These are phyloP conservation scores for Diacarnus erythraeanus DNA, from an alignment of 37 sponge, comb jelly and placozoan species.

Conservation along the genomic window DNA sequence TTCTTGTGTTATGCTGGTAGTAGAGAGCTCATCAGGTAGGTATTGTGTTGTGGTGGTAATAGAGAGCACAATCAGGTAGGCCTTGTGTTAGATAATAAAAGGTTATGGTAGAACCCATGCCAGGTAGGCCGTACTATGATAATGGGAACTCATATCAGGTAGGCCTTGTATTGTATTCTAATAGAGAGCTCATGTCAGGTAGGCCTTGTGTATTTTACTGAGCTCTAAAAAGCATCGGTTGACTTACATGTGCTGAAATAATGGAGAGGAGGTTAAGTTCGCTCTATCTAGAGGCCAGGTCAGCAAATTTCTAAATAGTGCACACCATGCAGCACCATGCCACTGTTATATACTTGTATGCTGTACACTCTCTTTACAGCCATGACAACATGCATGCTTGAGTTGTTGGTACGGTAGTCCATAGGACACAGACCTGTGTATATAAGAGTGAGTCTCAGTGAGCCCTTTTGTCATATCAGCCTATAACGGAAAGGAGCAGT, in stretches of 20 bases:
- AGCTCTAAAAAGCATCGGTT: not conserved
- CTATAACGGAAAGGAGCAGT: too few species aligned
- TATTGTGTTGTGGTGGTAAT: too few species aligned
- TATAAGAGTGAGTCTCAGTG: slow-evolving; percentile 9
- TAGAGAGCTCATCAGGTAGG: too few species aligned
- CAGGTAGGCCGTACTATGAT: too few species aligned
- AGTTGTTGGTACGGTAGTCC: not conserved
- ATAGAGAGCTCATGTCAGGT: not conserved
- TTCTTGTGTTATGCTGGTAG: too few species aligned
- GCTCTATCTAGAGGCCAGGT: slow-evolving; percentile 4
- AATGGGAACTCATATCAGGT: too few species aligned
- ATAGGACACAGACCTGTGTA: not conserved
- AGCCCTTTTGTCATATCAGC: too few species aligned
- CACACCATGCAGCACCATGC: not conserved
- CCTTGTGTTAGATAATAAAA: too few species aligned
- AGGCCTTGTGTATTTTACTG: slow-evolving; percentile 7
- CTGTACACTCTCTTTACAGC: not conserved
- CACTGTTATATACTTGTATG: not conserved
- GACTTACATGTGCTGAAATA: not conserved
- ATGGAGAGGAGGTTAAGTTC: not conserved
- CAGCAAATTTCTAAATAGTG: not conserved
- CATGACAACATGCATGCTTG: slow-evolving; percentile 7
- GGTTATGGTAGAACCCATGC: too few species aligned
- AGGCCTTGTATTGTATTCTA: too few species aligned
- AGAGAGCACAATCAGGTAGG: not conserved